Evolutionary conservation across 1,140 invertebrate genomes (phyloP).

Genomic region (Ips typographus): DNA sequence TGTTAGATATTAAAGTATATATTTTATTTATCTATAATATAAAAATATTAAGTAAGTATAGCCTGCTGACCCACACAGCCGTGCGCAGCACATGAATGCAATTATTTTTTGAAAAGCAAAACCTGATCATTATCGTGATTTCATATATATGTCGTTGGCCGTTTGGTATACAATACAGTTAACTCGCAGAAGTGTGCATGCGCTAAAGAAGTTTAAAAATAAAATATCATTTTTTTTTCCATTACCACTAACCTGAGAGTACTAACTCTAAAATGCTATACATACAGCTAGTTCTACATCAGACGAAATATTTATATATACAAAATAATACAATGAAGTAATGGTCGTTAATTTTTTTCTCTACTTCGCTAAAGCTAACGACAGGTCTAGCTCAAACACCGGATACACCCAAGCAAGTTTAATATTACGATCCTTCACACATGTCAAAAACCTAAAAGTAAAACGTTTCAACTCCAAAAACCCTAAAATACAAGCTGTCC

Average conservation of each 20-base stretch:
- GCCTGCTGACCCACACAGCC: slow-evolving; percentile 43
- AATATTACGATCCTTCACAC: slow-evolving; percentile 21
- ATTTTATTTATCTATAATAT: neutral
- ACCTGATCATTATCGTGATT: neutral
- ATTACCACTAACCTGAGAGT: slow-evolving; percentile 52
- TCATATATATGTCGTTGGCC: slow-evolving; percentile 45
- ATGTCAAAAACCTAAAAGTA: too few relatives aligned
- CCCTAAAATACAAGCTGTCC: too few relatives aligned
- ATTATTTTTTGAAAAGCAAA: slow-evolving; percentile 25
- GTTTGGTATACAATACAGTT: slow-evolving; percentile 51
- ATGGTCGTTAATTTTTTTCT: slow-evolving; percentile 45
- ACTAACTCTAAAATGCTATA: slow-evolving; percentile 52
- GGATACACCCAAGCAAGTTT: slow-evolving; percentile 26
- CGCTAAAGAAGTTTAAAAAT: slow-evolving; percentile 46
- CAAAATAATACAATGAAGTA: slow-evolving; percentile 49
- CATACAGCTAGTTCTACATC: slow-evolving; percentile 52
- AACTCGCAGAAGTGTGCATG: slow-evolving; percentile 49
- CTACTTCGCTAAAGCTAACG: slow-evolving; percentile 50
- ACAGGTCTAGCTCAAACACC: slow-evolving; percentile 28
- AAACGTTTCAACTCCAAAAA: too few relatives aligned
- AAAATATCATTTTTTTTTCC: slow-evolving; percentile 47
- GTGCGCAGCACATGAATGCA: slow-evolving; percentile 37
- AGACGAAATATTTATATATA: slow-evolving; percentile 50
- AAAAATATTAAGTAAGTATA: slow-evolving; percentile 40
- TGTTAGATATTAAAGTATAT: too few relatives aligned